Evolutionary conservation across 2,888 invertebrate species (phyloP).

Genomic region (Tryphoninae sp.): DNA sequence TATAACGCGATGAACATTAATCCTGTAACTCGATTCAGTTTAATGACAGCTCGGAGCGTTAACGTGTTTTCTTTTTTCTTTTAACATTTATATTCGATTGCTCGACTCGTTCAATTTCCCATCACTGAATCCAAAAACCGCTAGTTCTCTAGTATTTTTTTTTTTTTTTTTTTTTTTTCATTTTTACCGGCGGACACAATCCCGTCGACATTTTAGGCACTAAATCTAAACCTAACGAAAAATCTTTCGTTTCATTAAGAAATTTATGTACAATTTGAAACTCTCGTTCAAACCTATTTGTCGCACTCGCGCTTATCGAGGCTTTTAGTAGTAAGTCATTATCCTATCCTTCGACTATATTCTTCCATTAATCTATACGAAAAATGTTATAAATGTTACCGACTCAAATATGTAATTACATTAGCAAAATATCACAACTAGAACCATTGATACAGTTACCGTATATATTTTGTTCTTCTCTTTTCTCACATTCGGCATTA

Average conservation of each 20-base stretch:
- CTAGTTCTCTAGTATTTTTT: constrained; percentile 22
- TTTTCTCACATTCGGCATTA: constrained; percentile 48
- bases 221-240: constrained; percentile 77
- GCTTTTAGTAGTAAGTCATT: constrained; percentile 41
- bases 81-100: constrained; percentile 16
- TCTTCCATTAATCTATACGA: constrained; percentile 56
- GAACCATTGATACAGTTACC: constrained; percentile 79
- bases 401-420: constrained; percentile 69
- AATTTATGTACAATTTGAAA: constrained; percentile 71
- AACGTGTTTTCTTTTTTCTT: constrained; percentile 38
- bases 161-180: constrained; percentile 23
- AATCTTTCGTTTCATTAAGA: constrained; percentile 63
- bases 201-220: constrained; percentile 76
- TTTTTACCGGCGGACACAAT: constrained; percentile 67
- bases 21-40: constrained; percentile 31
- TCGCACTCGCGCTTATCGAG: constrained; percentile 9
- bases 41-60: constrained; percentile 27
- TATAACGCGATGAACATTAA: constrained; percentile 53
- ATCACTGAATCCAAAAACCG: constrained; percentile 37
- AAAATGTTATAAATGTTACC: constrained; percentile 63
- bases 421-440: constrained; percentile 81
- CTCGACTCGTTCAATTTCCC: constrained; percentile 27
- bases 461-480: constrained; percentile 62
- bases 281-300: constrained; percentile 16
- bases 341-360: constrained; percentile 45